Conservation (phyloP, 2,113 vertebrate species). For the Andinoacara biseriatus region DNA sequence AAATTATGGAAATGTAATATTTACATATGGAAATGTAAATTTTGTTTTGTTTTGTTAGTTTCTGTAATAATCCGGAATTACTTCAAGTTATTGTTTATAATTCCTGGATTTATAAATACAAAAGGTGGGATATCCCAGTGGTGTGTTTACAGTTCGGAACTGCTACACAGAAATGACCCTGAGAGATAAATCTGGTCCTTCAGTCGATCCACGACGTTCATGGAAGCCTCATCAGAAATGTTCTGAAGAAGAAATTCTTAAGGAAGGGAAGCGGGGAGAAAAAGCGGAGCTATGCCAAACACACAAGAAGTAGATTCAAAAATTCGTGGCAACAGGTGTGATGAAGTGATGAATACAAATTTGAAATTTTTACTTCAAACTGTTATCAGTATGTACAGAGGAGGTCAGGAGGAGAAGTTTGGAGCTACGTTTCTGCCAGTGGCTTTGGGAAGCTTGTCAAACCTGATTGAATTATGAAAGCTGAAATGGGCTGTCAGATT, state of each 20-base stretch:
- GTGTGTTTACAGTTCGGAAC: neutral
- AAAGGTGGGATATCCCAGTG: neutral
- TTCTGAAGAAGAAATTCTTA: no score
- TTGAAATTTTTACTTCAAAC: neutral
- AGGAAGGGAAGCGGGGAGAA: no score
- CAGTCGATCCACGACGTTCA: no score
- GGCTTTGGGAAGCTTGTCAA: neutral
- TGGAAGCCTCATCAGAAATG: no score
- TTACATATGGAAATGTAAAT: neutral
- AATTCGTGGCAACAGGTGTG: no score
- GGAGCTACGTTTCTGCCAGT: no score
- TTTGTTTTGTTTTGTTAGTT: neutral
- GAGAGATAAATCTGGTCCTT: no score
- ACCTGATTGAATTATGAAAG: neutral
- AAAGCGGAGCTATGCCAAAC: no score
- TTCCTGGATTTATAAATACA: neutral
- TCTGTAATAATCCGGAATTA: neutral
- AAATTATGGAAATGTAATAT: constrained; percentile 9
- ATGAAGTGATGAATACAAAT: neutral
- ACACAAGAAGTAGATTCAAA: no score
- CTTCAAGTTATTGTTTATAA: neutral
- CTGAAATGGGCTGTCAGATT: neutral
- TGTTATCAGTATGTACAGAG: no score
- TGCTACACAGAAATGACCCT: neutral
- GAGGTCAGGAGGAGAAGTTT: no score